Evolutionary conservation across 2,113 vertebrate genomes (phyloP).

Genomic region (Myotis lucifugus): DNA sequence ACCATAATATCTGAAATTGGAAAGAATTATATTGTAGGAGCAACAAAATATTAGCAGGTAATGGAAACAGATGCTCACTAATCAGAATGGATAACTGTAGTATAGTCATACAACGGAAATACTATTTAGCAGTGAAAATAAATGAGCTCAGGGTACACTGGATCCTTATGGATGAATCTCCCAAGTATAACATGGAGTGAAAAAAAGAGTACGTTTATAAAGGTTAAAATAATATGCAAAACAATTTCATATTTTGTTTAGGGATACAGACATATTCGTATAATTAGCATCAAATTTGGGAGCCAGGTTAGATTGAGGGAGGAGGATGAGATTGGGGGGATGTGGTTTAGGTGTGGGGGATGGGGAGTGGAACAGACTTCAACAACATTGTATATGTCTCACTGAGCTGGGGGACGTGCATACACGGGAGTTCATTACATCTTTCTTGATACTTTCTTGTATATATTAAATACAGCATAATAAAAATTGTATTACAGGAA

Average conservation of each 20-base stretch:
- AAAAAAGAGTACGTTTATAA: not conserved
- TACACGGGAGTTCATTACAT: not conserved
- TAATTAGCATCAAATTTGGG: not conserved
- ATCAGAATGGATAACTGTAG: not conserved
- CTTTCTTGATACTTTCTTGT: conserved; percentile 16
- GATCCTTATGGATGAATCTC: not conserved
- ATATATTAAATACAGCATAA: conserved; percentile 12
- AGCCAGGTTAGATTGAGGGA: not conserved
- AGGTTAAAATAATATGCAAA: conserved; percentile 20
- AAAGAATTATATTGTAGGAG: conserved; percentile 43
- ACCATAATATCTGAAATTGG: conserved; percentile 81
- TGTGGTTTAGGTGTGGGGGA: not conserved
- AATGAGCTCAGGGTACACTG: not conserved
- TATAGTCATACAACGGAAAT: not conserved
- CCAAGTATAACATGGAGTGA: not conserved
- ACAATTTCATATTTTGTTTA: not conserved
- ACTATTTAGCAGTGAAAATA: not conserved
- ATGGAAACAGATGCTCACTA: not conserved
- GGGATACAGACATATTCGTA: not conserved
- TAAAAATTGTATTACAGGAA: not conserved
- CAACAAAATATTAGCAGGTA: not conserved
- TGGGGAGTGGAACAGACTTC: not conserved
- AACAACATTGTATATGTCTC: not conserved
- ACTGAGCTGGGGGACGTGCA: not conserved
- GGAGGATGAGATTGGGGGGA: not conserved